A percentile compares a stretch with the other conserved stretches of the same genome.
Conservation (phyloP, 2,888 invertebrate genomes). For the Micoletzkya japonica region DNA sequence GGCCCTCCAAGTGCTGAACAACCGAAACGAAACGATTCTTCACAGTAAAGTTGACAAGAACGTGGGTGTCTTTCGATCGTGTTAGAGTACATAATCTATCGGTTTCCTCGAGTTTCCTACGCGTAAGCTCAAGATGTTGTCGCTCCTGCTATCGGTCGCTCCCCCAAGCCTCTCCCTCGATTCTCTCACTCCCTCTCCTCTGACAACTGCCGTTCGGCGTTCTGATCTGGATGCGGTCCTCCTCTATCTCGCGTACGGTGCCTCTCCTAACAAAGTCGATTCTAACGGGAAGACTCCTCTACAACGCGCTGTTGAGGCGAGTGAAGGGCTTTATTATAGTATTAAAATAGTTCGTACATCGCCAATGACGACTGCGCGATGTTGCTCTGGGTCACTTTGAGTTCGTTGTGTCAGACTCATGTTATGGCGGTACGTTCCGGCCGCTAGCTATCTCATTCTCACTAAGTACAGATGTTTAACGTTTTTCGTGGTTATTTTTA, state of each 20-base stretch:
- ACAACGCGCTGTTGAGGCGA: conserved; percentile 10
- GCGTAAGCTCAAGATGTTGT: conserved; percentile 13
- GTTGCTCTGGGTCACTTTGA: too few relatives aligned
- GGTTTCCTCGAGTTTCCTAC: too few relatives aligned
- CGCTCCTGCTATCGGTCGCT: conserved; percentile 17
- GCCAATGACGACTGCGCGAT: too few relatives aligned
- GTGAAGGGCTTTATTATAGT: too few relatives aligned
- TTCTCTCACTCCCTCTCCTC: conserved; percentile 6
- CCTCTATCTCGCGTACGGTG: conserved; percentile 17
- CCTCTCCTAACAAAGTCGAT: conserved; percentile 18
- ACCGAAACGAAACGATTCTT: conserved; percentile 6
- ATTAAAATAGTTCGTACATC: too few relatives aligned
- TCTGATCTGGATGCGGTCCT: conserved; percentile 16
- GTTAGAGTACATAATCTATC: not conserved
- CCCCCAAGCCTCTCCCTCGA: not conserved
- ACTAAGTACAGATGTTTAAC: too few relatives aligned
- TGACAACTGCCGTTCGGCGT: not conserved
- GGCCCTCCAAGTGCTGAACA: not conserved
- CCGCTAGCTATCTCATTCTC: too few relatives aligned
- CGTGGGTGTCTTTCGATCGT: too few relatives aligned
- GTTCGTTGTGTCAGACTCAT: too few relatives aligned
- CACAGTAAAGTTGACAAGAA: conserved; percentile 21
- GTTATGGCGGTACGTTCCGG: too few relatives aligned
- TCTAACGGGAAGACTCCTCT: conserved; percentile 17
- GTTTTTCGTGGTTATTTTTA: too few relatives aligned